phyloP scores from a whole-genome alignment of 2,888 invertebrate species.

The Eupithecia inturbata region DNA sequence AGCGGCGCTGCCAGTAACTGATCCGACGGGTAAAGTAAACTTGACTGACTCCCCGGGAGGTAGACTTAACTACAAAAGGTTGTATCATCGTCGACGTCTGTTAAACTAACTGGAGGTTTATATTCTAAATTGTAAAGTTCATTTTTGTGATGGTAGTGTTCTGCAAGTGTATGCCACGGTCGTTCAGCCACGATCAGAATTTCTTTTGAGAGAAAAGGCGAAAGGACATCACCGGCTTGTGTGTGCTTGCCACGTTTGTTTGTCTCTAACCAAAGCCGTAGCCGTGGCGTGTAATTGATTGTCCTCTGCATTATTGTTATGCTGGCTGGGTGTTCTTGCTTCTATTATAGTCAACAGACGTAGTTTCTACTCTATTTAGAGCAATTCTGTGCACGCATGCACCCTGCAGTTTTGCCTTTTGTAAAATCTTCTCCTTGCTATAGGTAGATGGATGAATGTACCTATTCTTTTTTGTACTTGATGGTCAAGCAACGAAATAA shows the following conservation, averaged over 20 bases:
- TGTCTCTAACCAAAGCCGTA: conserved; percentile 38
- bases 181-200: conserved; percentile 62
- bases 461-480: not conserved
- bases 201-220: conserved; percentile 80
- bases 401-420: not conserved
- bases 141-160: conserved; percentile 39
- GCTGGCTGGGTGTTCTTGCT: conserved; percentile 10
- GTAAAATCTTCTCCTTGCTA: not conserved
- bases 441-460: not conserved
- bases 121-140: not conserved
- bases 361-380: not conserved
- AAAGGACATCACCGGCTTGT: conserved; percentile 68
- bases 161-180: conserved; percentile 68
- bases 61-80: conserved; percentile 49
- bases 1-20: conserved; percentile 62
- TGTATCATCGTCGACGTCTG: conserved; percentile 40
- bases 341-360: not conserved
- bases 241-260: conserved; percentile 56
- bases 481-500: not conserved
- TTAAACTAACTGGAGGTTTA: conserved; percentile 40
- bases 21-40: conserved; percentile 50
- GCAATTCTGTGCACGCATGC: not conserved
- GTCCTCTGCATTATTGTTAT: not conserved
- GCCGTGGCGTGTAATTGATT: not conserved
- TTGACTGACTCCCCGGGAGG: conserved; percentile 61